Percentiles rank a stretch among this genome's conserved stretches.
Evolutionary conservation across 35 echinoderm and acorn worm species (phyloP).

Genomic region (Apostichopus californicus): DNA sequence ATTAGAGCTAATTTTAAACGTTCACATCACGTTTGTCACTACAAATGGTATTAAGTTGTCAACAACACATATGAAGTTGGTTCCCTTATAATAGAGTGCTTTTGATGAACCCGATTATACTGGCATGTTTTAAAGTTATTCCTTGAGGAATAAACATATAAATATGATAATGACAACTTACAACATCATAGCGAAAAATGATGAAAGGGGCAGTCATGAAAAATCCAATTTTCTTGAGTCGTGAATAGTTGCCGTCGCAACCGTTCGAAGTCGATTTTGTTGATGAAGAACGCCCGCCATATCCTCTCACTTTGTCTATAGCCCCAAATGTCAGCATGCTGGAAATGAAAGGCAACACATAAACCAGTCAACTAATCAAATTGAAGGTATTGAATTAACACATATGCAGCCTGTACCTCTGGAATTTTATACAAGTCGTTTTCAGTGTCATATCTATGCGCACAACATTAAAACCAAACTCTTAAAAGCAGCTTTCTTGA

Average conservation of each 20-base stretch:
- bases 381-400: no score
- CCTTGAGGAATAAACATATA: background rate
- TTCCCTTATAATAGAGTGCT: background rate
- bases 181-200: slow-evolving; percentile 71
- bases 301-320: background rate
- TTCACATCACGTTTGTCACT: no score
- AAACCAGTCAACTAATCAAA: no score
- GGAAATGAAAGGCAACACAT: background rate
- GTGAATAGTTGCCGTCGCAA: background rate
- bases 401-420: no score
- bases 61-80: background rate
- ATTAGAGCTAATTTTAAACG: no score
- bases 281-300: background rate
- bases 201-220: slow-evolving; percentile 63
- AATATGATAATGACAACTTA: slow-evolving; percentile 9
- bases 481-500: no score
- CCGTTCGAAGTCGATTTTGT: background rate
- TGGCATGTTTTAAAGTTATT: no score
- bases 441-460: no score
- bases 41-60: no score
- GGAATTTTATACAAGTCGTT: no score
- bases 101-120: no score
- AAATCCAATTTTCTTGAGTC: background rate
- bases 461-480: no score
- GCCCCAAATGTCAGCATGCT: background rate